Conservation (phyloP, 2,888 invertebrate species). For the Chorisops tibialis region DNA sequence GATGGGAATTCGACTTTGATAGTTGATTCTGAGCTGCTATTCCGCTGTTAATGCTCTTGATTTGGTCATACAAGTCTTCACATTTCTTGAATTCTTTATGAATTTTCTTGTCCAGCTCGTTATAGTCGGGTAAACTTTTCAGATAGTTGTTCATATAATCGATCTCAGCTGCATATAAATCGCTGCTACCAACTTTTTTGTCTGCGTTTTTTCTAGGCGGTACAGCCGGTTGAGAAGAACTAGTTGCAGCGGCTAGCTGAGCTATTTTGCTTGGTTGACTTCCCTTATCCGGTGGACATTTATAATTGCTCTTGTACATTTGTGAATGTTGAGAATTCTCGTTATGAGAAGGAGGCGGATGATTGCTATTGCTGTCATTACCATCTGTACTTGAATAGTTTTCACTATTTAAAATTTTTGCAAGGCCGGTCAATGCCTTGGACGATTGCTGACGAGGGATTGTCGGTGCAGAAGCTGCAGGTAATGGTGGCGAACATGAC, state of each 20-base stretch:
- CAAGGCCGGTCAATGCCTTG: conserved; percentile 18
- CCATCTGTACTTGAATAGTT: conserved; percentile 2
- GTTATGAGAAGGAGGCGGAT: too few species aligned
- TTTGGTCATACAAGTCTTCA: conserved; percentile 49
- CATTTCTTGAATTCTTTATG: conserved; percentile 52
- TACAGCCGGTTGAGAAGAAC: neutral
- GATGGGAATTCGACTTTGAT: conserved; percentile 48
- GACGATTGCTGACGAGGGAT: conserved; percentile 5
- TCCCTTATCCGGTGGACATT: conserved; percentile 25
- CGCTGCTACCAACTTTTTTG: conserved; percentile 16
- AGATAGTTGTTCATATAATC: conserved; percentile 54
- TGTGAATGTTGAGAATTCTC: neutral
- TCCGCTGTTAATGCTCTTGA: conserved; percentile 40
- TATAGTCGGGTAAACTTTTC: conserved; percentile 52
- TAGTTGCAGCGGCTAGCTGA: neutral
- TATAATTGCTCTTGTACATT: conserved; percentile 8
- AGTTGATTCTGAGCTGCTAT: conserved; percentile 36
- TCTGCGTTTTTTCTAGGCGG: neutral
- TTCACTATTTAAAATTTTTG: conserved; percentile 25
- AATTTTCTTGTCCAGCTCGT: conserved; percentile 49
- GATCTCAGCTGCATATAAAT: conserved; percentile 51
- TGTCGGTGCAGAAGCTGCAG: neutral
- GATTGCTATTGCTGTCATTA: conserved; percentile 5
- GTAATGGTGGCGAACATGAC: neutral
- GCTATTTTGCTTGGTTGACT: neutral